Evolutionary conservation across 2,113 vertebrate genomes (phyloP), one percentile per base, ranked within the genome.

Genomic region (Aplodontia rufa): DNA sequence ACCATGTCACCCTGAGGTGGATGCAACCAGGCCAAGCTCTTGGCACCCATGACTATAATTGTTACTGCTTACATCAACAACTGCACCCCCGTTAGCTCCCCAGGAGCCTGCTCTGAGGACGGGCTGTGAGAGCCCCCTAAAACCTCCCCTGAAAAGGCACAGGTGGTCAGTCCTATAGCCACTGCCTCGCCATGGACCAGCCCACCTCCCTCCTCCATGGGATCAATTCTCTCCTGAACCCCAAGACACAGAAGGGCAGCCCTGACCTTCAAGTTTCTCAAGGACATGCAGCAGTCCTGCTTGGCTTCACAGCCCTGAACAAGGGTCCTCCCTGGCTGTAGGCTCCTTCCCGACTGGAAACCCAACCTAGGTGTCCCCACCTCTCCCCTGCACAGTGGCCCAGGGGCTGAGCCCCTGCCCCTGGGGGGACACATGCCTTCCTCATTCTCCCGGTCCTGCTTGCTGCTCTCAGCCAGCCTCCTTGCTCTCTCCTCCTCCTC

Each of bases 401-500:
- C 2, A 0, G 66, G 19, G 40, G 80, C 87, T 8, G 16, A 53
- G 83, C 92, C 96, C 95, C 86, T 8, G 78, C 69, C 92, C 97
- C 89, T 47, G 91, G 91, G 87, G 87, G 93, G 90, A 97, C 93
- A 96, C 98, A 28, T 94, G 99, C 99, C 99, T 99, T 99, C 99
- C 82, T 98, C 98, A 0, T 97, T 99, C 97, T 98, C 99, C 90
- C 97, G 99, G 95, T 91, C 98, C 88, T 92, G 98, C 82, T 97
- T 98, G 83, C 97, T 98, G 96, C 99, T 98, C 96, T 99, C 99
- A 0, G 99, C 99, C 78, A 99, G 98, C 66, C 99, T 98, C 87
- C 99, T 99, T 9, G 99, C 99, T 93, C 99, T 92, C 93, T 99
- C 99, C 94, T 99, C 99, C 78, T 99, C 99, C 97, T 99, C 99